phyloP scores from a whole-genome alignment of 2,113 vertebrate species.

The Phoenicopterus ruber region DNA sequence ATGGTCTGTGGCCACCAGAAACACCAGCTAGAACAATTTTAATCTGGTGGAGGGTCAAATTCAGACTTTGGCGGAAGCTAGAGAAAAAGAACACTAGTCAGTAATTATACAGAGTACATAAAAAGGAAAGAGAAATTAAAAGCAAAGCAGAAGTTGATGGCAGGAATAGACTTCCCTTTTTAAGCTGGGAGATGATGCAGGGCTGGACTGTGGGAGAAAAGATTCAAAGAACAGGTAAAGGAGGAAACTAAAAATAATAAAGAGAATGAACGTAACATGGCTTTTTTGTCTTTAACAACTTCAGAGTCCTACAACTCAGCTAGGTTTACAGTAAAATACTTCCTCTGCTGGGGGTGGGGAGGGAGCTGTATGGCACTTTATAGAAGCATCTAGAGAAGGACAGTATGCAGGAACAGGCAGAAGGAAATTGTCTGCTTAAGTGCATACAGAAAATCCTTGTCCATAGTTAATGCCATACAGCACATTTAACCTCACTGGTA shows the following conservation, averaged over 20 bases:
- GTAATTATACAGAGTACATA: neutral
- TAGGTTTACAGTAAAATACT: neutral
- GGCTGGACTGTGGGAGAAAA: neutral
- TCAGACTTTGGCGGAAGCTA: neutral
- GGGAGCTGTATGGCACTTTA: neutral
- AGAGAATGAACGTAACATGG: rapidly evolving
- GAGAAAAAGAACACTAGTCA: neutral
- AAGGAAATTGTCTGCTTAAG: neutral
- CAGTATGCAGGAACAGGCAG: rapidly evolving
- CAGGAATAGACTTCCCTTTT: neutral
- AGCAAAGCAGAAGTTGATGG: neutral
- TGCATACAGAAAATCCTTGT: neutral
- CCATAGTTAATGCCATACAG: neutral
- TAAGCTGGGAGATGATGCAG: neutral
- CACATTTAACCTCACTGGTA: neutral
- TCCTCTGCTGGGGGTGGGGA: neutral
- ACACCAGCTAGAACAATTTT: neutral
- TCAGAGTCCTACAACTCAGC: neutral
- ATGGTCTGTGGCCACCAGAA: neutral
- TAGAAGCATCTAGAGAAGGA: neutral
- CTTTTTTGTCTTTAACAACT: neutral
- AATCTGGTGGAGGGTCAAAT: neutral
- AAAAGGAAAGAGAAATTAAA: neutral
- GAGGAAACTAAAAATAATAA: neutral
- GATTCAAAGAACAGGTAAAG: neutral